Conservation (phyloP, 2,797 vertebrate species). For the Paguma larvata region DNA sequence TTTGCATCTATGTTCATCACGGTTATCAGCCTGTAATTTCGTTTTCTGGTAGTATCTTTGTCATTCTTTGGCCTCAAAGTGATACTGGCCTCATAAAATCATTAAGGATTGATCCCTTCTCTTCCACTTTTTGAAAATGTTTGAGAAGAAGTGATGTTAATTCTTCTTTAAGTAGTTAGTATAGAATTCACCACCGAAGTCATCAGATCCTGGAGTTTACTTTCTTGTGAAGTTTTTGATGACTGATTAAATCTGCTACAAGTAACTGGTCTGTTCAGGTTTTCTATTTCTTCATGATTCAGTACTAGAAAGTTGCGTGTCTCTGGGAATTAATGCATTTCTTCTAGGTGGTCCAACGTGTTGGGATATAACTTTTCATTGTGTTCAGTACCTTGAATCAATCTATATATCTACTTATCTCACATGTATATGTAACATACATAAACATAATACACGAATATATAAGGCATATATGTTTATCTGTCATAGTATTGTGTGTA, state of each 20-base stretch:
- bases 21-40: background rate
- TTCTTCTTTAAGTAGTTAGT: background rate
- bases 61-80: background rate
- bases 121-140: background rate
- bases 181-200: background rate
- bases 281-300: background rate
- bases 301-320: background rate
- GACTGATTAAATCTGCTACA: background rate
- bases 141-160: background rate
- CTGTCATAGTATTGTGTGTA: background rate
- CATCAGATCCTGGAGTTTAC: background rate
- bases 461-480: background rate
- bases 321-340: background rate
- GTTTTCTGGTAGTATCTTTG: background rate
- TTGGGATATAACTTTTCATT: background rate
- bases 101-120: background rate
- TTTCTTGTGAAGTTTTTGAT: background rate
- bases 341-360: background rate
- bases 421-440: background rate
- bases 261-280: background rate
- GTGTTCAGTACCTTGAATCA: background rate
- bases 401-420: background rate
- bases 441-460: background rate
- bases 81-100: background rate
- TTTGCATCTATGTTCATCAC: background rate